Evolutionary conservation across 2,113 vertebrate genomes (phyloP), one percentile per base, ranked within the genome.

Genomic region (Pungitius pungitius): DNA sequence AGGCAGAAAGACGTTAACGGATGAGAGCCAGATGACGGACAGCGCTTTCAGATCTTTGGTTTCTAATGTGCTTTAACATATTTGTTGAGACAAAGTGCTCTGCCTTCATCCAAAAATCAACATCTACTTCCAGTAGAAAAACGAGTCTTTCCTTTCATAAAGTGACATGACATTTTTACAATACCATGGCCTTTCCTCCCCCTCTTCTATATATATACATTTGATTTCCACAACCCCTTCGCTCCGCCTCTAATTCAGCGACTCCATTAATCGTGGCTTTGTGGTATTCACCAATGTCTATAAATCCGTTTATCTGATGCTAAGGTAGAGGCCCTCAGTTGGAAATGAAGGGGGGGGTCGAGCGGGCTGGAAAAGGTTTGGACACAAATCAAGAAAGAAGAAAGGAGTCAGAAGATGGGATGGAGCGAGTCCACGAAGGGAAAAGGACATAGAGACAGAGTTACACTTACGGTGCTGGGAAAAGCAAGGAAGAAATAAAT

Each of bases 211-310:
- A 35, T 35, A 35, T 35, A 80, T 64, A 75, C 78, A 74, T 80
- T 73, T 83, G 39, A 65, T 75, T 72, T 49, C 63, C 61, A 90
- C 87, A 92, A 35, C 33, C 47, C 42, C 47, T 26, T 26, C 60
- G 22, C 15, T 47, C 73, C 33, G 73, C 94, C 92, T 94, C 93
- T 94, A 95, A 95, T 94, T 95, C 94, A 94, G 95, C 90, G 93
- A 94, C 94, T 95, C 95, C 94, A 97, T 97, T 97, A 97, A 96
- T 95, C 45, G 94, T 94, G 94, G 93, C 93, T 95, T 95, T 85
- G 95, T 95, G 95, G 96, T 95, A 96, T 96, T 96, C 95, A 96
- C 95, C 96, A 95, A 94, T 94, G 95, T 96, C 96, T 96, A 96
- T 98, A 96, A 97, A 99, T 96, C 95, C 94, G 96, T 96, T 95